Percentiles rank a stretch among this genome's conserved stretches.
phyloP scores from a whole-genome alignment of 2,888 invertebrate species.

The Tubulanus polymorphus region DNA sequence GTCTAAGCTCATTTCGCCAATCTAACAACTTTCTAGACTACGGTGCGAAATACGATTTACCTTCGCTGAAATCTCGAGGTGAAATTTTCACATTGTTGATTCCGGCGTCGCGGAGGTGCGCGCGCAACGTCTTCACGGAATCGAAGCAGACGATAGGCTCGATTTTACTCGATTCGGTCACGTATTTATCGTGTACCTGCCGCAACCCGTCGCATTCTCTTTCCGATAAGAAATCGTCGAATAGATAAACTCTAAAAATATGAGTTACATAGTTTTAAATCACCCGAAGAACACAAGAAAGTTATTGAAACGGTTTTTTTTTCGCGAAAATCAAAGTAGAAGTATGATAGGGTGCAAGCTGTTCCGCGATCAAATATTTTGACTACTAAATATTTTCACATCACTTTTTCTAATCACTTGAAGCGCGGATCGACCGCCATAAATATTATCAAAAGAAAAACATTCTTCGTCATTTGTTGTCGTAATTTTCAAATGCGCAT shows the following conservation, averaged over 20 bases:
- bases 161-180: conserved; percentile 25
- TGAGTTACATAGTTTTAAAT: not conserved
- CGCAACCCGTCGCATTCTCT: conserved; percentile 42
- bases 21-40: too few relatives aligned
- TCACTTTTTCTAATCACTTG: too few relatives aligned
- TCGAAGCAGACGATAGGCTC: conserved; percentile 47
- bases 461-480: too few relatives aligned
- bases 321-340: not conserved
- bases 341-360: not conserved
- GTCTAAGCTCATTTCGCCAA: too few relatives aligned
- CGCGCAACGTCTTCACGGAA: conserved; percentile 33
- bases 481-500: too few relatives aligned
- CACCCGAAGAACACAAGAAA: too few relatives aligned
- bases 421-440: too few relatives aligned
- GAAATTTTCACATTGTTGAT: conserved; percentile 29
- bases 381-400: too few relatives aligned
- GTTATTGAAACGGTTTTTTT: too few relatives aligned
- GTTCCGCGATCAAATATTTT: too few relatives aligned
- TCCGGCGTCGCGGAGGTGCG: conserved; percentile 31
- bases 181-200: conserved; percentile 40
- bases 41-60: conserved; percentile 17
- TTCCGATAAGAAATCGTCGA: conserved; percentile 43
- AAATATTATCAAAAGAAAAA: too few relatives aligned
- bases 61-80: conserved; percentile 36
- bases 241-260: conserved; percentile 34